These are phyloP conservation scores for Drosophila nr. fundita DNA, from an alignment of 2,888 invertebrate genomes.

Conservation along the genomic window DNA sequence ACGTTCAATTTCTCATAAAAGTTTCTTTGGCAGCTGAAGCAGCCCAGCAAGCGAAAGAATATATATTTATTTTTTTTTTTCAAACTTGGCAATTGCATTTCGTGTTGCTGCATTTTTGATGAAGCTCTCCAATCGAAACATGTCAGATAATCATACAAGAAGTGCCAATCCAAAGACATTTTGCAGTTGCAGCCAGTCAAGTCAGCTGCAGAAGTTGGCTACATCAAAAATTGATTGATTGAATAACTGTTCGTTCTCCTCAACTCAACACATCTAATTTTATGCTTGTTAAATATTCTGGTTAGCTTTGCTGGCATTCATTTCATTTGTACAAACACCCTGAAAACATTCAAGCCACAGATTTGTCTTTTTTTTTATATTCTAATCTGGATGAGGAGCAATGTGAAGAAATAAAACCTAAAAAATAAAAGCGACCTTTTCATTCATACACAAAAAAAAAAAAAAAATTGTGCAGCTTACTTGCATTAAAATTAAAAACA, in stretches of 20 bases:
- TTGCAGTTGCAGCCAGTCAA: neutral
- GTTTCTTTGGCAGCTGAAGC: constrained; percentile 58
- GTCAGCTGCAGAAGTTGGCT: neutral
- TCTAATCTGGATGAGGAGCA: neutral
- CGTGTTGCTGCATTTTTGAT: constrained; percentile 59
- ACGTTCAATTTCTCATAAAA: constrained; percentile 78
- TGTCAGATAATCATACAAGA: constrained; percentile 10
- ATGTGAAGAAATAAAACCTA: neutral
- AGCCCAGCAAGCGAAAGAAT: constrained; percentile 21
- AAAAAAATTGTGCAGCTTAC: constrained; percentile 27
- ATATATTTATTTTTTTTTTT: neutral
- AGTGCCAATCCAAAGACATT: constrained; percentile 15
- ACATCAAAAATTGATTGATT: neutral
- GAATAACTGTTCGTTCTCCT: neutral
- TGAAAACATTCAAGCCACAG: neutral
- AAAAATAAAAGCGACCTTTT: constrained; percentile 11
- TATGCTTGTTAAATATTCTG: neutral
- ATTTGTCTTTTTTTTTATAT: neutral
- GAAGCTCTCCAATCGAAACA: constrained; percentile 40
- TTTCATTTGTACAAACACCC: neutral
- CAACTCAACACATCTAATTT: neutral
- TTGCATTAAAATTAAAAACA: constrained; percentile 77
- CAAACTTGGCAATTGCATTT: constrained; percentile 71
- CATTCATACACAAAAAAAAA: constrained; percentile 1
- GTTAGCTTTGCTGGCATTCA: neutral